Evolutionary conservation across 2,113 vertebrate species (phyloP).

Genomic region (Seriola quinqueradiata): DNA sequence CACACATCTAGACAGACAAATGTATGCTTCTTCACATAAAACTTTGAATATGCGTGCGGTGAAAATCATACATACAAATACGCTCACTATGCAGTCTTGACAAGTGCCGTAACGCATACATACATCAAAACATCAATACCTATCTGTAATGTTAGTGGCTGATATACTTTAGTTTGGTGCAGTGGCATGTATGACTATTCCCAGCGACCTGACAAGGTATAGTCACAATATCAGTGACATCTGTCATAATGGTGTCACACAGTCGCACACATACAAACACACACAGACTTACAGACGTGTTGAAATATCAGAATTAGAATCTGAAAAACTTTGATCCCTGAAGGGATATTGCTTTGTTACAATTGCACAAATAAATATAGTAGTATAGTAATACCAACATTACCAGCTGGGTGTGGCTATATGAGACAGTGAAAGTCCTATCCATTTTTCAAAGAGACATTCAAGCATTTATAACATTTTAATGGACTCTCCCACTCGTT

Average conservation of each 20-base stretch:
- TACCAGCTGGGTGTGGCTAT: not conserved
- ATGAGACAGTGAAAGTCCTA: constrained; percentile 11
- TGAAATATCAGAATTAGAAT: not conserved
- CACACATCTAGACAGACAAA: constrained; percentile 8
- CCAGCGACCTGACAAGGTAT: not conserved
- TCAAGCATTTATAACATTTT: constrained; percentile 44
- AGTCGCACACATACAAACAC: not conserved
- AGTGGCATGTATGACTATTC: not conserved
- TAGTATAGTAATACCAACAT: not conserved
- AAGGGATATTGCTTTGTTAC: no score
- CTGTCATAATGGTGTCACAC: constrained; percentile 4
- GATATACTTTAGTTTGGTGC: not conserved
- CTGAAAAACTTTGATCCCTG: no score
- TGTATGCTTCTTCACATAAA: not conserved
- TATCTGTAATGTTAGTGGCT: not conserved
- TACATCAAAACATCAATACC: not conserved
- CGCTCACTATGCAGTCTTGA: not conserved
- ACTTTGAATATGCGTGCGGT: constrained; percentile 3
- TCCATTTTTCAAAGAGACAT: constrained; percentile 21
- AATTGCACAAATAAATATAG: no score
- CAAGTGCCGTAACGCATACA: constrained; percentile 5
- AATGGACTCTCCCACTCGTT: constrained; percentile 44
- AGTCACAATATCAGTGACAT: not conserved
- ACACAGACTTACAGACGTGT: not conserved
- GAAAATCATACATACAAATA: constrained; percentile 9